A percentile compares a stretch with the other conserved stretches of the same genome.
Conservation (phyloP, 2,888 invertebrate genomes). For the Amblyjoppa proteus region DNA sequence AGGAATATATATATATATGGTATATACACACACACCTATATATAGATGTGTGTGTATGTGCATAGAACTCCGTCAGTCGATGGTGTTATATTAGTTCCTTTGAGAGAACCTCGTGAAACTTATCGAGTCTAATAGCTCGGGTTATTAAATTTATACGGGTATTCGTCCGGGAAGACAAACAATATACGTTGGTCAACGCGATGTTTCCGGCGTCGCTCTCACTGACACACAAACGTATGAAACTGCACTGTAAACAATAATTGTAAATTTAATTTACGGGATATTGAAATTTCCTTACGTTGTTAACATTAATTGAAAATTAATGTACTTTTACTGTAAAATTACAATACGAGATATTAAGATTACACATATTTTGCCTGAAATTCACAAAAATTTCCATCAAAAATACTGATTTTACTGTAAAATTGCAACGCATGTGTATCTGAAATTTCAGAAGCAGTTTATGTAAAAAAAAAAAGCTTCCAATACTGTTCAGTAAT, state of each 20-base stretch:
- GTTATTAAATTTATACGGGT: slow-evolving; percentile 26
- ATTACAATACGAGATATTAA: no score
- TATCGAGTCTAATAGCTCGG: slow-evolving; percentile 27
- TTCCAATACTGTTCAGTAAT: no score
- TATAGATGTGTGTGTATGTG: not conserved
- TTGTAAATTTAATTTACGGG: no score
- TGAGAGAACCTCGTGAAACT: slow-evolving; percentile 35
- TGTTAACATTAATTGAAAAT: no score
- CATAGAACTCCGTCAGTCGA: not conserved
- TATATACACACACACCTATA: not conserved
- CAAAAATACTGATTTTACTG: no score
- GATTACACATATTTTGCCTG: no score
- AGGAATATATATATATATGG: not conserved
- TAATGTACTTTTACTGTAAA: no score
- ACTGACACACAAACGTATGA: not conserved
- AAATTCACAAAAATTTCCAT: no score
- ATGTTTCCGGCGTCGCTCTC: not conserved
- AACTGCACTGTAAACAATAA: not conserved
- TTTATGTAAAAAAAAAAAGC: no score
- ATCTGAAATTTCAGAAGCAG: no score
- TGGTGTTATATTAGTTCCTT: slow-evolving; percentile 44
- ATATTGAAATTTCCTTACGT: no score
- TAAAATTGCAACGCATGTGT: no score
- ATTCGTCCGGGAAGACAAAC: not conserved
- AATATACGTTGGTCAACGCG: not conserved